A percentile compares a stretch with the other conserved stretches of the same genome.
Conservation (phyloP, 2,797 vertebrate genomes). For the Siniperca obscura region DNA sequence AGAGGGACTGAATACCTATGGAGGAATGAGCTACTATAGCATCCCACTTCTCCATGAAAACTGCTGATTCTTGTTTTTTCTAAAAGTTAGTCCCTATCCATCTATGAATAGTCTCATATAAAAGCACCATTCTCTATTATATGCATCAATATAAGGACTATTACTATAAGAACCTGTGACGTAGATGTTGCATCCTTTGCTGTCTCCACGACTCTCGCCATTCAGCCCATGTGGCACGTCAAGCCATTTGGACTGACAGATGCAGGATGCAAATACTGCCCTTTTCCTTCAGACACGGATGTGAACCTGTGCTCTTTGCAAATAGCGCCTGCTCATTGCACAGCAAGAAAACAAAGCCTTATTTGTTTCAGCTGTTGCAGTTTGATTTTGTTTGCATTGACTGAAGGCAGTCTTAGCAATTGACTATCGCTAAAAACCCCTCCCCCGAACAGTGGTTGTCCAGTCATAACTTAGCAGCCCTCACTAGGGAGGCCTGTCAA, state of each 20-base stretch:
- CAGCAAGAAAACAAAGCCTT: slow-evolving; percentile 10
- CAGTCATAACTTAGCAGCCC: background rate
- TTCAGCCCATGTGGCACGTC: slow-evolving; percentile 7
- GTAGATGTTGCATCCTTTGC: slow-evolving; percentile 7
- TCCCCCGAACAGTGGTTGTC: background rate
- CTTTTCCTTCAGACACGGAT: slow-evolving; percentile 60
- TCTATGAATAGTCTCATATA: slow-evolving; percentile 6
- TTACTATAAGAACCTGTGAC: background rate
- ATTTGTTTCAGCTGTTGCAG: slow-evolving; percentile 27
- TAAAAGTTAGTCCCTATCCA: slow-evolving; percentile 33
- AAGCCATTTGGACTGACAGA: slow-evolving; percentile 46
- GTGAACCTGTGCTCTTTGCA: slow-evolving; percentile 40
- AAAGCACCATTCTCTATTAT: background rate
- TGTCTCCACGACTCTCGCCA: background rate
- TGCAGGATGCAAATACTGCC: slow-evolving; percentile 70
- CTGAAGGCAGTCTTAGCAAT: background rate
- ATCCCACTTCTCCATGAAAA: slow-evolving; percentile 9
- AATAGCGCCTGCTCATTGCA: slow-evolving; percentile 40
- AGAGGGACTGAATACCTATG: background rate
- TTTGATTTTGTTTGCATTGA: slow-evolving; percentile 23
- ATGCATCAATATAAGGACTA: background rate
- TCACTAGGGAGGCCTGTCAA: background rate
- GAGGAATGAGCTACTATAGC: background rate
- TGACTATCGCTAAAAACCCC: background rate
- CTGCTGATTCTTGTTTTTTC: slow-evolving; percentile 42